Evolutionary conservation across 2,888 invertebrate species (phyloP).

Genomic region (Pteria penguin): DNA sequence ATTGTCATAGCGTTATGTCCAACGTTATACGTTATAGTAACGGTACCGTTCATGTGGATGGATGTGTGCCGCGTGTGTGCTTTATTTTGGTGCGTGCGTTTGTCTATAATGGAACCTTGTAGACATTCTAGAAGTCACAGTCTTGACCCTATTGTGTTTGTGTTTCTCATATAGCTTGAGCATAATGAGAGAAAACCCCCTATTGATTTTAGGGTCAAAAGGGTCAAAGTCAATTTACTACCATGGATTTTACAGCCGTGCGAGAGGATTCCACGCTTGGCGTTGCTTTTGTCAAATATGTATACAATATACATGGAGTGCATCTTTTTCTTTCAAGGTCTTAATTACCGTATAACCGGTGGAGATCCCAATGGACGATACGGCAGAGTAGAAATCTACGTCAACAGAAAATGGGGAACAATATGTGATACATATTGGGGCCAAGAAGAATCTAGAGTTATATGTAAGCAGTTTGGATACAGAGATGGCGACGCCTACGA

Average conservation of each 20-base stretch:
- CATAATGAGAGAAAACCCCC: too few species aligned
- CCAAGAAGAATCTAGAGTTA: slow-evolving; percentile 85
- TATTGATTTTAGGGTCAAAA: too few species aligned
- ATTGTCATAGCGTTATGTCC: too few species aligned
- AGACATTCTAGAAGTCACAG: too few species aligned
- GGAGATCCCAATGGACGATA: slow-evolving; percentile 49
- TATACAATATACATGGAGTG: too few species aligned
- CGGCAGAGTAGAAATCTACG: slow-evolving; percentile 84
- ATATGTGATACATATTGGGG: slow-evolving; percentile 88
- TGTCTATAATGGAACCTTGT: too few species aligned
- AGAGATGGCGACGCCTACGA: slow-evolving; percentile 51
- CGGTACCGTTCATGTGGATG: too few species aligned
- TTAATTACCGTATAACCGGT: slow-evolving; percentile 56
- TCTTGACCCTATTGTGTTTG: background rate
- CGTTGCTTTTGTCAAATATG: background rate
- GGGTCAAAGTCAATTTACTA: too few species aligned
- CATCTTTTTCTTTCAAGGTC: slow-evolving; percentile 49
- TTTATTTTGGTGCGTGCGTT: too few species aligned
- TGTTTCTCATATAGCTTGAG: background rate
- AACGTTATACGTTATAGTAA: too few species aligned
- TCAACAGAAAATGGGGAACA: slow-evolving; percentile 85
- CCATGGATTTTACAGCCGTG: too few species aligned
- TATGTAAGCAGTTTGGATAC: slow-evolving; percentile 61
- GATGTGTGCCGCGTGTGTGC: too few species aligned
- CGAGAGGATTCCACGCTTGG: background rate